These are phyloP conservation scores for Dendrolimus punctatus DNA, from an alignment of 1,140 invertebrate species.

Conservation along the genomic window DNA sequence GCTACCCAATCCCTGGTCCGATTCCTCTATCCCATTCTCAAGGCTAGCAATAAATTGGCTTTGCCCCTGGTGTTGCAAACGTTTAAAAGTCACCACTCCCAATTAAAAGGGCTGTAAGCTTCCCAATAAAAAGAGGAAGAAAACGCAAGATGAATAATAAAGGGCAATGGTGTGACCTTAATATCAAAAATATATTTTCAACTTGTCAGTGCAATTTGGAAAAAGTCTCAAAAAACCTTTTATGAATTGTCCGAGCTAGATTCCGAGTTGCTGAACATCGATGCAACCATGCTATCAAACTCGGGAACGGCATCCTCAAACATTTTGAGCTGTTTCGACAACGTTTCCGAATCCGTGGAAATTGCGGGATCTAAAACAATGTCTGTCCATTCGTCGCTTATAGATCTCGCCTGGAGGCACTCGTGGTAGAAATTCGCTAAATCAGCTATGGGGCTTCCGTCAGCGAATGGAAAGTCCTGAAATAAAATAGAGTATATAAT, in stretches of 20 bases:
- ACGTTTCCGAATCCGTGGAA: conserved; percentile 28
- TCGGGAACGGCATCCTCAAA: conserved; percentile 55
- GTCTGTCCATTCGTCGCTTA: conserved; percentile 38
- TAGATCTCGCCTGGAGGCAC: conserved; percentile 43
- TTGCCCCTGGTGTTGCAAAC: too few relatives aligned
- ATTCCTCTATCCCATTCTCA: too few relatives aligned
- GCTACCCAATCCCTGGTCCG: too few relatives aligned
- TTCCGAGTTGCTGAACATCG: conserved; percentile 48
- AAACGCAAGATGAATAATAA: too few relatives aligned
- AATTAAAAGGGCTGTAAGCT: too few relatives aligned
- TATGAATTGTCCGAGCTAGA: conserved; percentile 26
- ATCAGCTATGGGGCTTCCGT: conserved; percentile 57
- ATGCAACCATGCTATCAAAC: conserved; percentile 57
- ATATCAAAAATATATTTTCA: too few relatives aligned
- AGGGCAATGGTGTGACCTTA: too few relatives aligned
- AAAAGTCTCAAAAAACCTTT: background rate
- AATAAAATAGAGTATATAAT: conserved; percentile 7
- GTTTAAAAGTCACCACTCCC: too few relatives aligned
- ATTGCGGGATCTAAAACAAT: conserved; percentile 14
- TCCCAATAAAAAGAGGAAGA: too few relatives aligned
- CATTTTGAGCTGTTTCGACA: conserved; percentile 43
- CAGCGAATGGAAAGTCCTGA: conserved; percentile 60
- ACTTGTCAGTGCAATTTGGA: too few relatives aligned
- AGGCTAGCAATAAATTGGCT: too few relatives aligned
- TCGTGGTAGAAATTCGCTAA: conserved; percentile 60